Evolutionary conservation across 2,797 vertebrate genomes (phyloP), one percentile per base, ranked within the genome.

Genomic region (Clarias laeviceps): DNA sequence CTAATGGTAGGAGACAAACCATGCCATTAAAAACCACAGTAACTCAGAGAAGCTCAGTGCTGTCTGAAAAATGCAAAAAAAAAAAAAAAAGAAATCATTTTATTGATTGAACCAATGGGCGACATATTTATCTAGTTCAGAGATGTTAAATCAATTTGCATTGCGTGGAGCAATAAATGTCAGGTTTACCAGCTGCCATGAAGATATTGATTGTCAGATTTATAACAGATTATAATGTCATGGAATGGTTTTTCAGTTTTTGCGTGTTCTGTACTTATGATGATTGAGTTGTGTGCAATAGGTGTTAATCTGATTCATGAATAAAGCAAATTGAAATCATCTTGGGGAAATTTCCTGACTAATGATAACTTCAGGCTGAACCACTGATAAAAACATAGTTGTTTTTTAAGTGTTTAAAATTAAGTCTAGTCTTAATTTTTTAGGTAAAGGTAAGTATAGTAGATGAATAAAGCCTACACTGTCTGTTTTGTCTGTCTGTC

Each of bases 261-360:
- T 57, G 20, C 56, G 29, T 66, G 79, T 34, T 76, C 68, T n/a
- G 61, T 72, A 79, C 37, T 80, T 88, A 61, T 40, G 54, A 56
- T 34, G 29, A 82, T 77, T 87, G 89, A 88, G 85, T 80, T 84
- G 68, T 88, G 86, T 88, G 88, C 90, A 89, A 90, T 74, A 82
- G n/a, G 34, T 56, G 14, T 76, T 29, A 76, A 56, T 34, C 50
- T 85, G 84, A 61, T 81, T 90, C 24, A 85, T 81, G 14, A 12
- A 50, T 34, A 64, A 12, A 65, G 29, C 22, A 85, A 50, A 74
- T 50, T 50, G 65, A 69, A 81, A 81, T n/a, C 9, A 59, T 17
- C 65, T 20, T 69, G 27, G 34, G 76, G 50, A 76, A 61, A 79
- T 80, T 45, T 70, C 64, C 57, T 54, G 68, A 1, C 1, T 6